phyloP scores from a whole-genome alignment of 2,113 vertebrate genomes.

The Triplophysa tibetana region DNA sequence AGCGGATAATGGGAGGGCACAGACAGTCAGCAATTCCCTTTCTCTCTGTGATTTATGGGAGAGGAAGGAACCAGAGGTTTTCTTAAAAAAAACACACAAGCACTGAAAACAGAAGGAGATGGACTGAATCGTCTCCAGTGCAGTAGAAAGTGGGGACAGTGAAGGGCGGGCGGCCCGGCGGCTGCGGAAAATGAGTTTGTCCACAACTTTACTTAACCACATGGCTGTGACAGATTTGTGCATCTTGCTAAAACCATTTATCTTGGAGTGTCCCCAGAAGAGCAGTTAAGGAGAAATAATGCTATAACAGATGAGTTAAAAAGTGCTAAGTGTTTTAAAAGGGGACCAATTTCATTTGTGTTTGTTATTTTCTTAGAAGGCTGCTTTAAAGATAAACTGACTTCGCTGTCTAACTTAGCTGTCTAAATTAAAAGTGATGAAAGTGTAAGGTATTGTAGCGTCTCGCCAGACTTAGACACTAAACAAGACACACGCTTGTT shows the following conservation, averaged over 20 bases:
- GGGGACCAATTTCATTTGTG: not conserved
- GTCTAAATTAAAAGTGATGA: not conserved
- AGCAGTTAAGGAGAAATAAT: constrained; percentile 15
- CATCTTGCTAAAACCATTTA: not conserved
- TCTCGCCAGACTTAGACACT: no score
- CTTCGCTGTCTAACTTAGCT: not conserved
- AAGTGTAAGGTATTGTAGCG: no score
- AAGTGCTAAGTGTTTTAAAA: not conserved
- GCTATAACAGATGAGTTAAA: constrained; percentile 28
- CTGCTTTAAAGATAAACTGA: constrained; percentile 1
- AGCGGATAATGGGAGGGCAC: constrained; percentile 2
- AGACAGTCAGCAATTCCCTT: not conserved
- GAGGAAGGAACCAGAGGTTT: constrained; percentile 3
- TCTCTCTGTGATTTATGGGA: constrained; percentile 37
- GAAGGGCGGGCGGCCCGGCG: not conserved
- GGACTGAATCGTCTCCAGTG: not conserved
- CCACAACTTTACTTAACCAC: constrained; percentile 21
- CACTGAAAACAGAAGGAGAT: not conserved
- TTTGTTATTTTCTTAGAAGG: not conserved
- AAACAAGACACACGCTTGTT: no score
- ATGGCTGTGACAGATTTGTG: constrained; percentile 33
- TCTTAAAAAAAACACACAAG: not conserved
- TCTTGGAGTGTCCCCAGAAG: not conserved
- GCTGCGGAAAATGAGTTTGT: constrained; percentile 23
- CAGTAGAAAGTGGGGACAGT: not conserved